Base-by-base conservation (phyloP, 1,140 invertebrate species). In the Drosophila parabipectinata region DNA sequence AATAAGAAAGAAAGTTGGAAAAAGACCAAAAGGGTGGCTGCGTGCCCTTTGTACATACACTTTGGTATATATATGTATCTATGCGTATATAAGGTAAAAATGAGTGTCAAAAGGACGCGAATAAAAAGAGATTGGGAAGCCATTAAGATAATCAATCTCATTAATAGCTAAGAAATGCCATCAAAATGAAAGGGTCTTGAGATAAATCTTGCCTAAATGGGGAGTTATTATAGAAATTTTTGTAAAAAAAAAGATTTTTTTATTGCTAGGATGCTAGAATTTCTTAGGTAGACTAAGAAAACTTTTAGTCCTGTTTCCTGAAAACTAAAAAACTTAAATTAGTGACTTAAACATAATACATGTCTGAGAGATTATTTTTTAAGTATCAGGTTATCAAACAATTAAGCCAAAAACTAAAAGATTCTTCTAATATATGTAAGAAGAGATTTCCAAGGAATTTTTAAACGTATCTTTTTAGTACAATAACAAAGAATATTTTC, bases 131-230 rank as follows among this genome's bases (percentile, higher is more conserved):
- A 67, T 67, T 64, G 67, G 69, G 64, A 71, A 66, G 64, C 67
- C 64, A 71, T 71, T 71, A 57, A 71, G 67, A 71, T 71, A 71
- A 71, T 71, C 67, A 71, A 71, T 71, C 67, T 69, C 63, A 69
- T 69, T 69, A 71, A 57, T 57, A 24, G 14, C 34, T 41, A 56
- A 44, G 41, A 37, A 8, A 34, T 21, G 5, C 51, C 30, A 32
- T 14, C 51, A 21, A 18, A 4, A 15, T 6, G 30, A 47, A 4
- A n/a, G 30, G 28, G 15, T 2, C 14, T 14, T 37, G 10, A 37
- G 12, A 1, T 37, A 12, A 37, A 37, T 37, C 34, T 10, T 37
- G 32, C 32, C 32, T 9, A 34, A 34, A 34, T 34, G 12, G 10
- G 3, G 34, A 37, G 10, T 37, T 37, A 37, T 37, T 37, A 12